These are phyloP conservation scores for Carassius auratus DNA, from an alignment of 2,113 vertebrate species.

Conservation along the genomic window DNA sequence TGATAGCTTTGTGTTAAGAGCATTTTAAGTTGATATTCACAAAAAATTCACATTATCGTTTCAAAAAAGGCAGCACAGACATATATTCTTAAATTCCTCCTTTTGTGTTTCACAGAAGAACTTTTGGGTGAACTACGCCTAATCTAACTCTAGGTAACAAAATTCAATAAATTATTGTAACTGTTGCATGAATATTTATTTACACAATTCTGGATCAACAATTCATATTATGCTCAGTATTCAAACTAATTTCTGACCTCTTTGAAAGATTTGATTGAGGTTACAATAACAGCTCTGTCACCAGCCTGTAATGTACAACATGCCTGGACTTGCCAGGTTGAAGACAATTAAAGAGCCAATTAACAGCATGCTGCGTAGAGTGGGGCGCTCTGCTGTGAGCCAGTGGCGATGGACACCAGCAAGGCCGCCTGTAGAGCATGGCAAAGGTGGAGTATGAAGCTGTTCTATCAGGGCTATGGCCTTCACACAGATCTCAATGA, in stretches of 20 bases:
- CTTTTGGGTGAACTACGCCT: too few relatives aligned
- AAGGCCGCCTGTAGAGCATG: conserved; percentile 9
- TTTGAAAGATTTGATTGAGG: conserved; percentile 19
- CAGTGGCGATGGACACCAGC: neutral
- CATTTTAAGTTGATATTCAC: too few relatives aligned
- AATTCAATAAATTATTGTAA: neutral
- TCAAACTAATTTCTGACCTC: neutral
- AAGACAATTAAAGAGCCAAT: conserved; percentile 53
- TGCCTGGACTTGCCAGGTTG: conserved; percentile 46
- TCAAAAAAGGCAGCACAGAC: too few relatives aligned
- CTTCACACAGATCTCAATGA: conserved; percentile 20
- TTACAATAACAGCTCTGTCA: conserved; percentile 30
- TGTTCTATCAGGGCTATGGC: conserved; percentile 30
- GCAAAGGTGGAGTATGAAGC: conserved; percentile 19
- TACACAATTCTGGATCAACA: neutral
- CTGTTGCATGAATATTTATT: neutral
- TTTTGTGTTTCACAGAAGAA: too few relatives aligned
- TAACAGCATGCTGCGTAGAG: conserved; percentile 29
- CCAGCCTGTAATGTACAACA: conserved; percentile 1
- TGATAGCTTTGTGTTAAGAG: too few relatives aligned
- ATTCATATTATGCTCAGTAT: neutral
- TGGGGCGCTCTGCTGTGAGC: conserved; percentile 1
- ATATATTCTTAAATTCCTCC: too few relatives aligned
- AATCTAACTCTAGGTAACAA: neutral
- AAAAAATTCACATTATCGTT: too few relatives aligned